These are phyloP conservation scores for Eulimnadia texana DNA, from an alignment of 1,140 invertebrate genomes.

Conservation along the genomic window DNA sequence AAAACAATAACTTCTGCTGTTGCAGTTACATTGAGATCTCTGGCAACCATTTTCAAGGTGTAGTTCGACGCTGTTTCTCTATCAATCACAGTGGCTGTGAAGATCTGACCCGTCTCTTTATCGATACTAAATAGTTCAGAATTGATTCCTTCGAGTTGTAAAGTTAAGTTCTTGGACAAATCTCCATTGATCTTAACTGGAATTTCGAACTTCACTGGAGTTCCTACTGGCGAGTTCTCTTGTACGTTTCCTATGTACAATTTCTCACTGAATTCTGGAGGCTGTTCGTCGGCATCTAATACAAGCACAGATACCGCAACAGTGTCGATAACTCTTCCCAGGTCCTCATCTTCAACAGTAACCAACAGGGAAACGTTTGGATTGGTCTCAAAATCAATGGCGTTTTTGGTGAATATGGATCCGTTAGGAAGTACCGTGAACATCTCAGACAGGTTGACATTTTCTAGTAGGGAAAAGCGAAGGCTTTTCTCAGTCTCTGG, in stretches of 20 bases:
- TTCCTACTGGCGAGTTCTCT: constrained; percentile 57
- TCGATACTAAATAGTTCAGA: constrained; percentile 30
- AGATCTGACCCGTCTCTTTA: neutral
- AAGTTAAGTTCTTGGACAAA: constrained; percentile 59
- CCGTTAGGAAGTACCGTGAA: constrained; percentile 30
- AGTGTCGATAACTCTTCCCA: constrained; percentile 37
- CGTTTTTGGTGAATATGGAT: constrained; percentile 52
- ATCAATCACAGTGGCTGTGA: neutral
- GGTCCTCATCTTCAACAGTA: constrained; percentile 58
- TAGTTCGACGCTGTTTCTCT: constrained; percentile 30
- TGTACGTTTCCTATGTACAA: constrained; percentile 61
- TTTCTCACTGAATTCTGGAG: constrained; percentile 36
- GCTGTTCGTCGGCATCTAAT: constrained; percentile 28
- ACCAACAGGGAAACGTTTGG: constrained; percentile 42
- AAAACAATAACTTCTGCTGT: neutral
- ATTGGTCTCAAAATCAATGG: constrained; percentile 40
- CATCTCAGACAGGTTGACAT: constrained; percentile 24
- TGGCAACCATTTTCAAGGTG: constrained; percentile 61
- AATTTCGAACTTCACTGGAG: constrained; percentile 49
- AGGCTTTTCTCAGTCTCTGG: constrained; percentile 35
- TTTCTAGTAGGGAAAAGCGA: constrained; percentile 61
- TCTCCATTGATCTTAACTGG: constrained; percentile 70
- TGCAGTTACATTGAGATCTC: constrained; percentile 19
- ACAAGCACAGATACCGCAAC: constrained; percentile 26
- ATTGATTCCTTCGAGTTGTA: constrained; percentile 26